These are phyloP conservation scores for Gastrophryne carolinensis DNA, from an alignment of 2,797 vertebrate species.

Conservation along the genomic window DNA sequence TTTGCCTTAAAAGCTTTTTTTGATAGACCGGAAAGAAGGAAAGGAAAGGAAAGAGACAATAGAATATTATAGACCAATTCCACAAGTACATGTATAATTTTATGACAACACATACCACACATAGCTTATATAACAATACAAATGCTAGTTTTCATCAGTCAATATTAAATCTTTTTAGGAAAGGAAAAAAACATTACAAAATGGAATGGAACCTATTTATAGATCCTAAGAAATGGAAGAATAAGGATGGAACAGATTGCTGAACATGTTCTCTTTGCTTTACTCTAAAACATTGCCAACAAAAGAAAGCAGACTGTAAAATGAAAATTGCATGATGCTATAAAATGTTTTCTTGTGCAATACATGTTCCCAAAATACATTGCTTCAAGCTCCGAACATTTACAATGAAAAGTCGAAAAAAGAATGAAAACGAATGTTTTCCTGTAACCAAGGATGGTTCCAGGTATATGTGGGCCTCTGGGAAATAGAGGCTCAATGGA, in stretches of 20 bases:
- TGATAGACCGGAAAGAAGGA: too few relatives aligned
- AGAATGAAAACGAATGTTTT: too few relatives aligned
- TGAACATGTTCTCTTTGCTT: conserved; percentile 8
- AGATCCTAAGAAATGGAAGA: conserved; percentile 17
- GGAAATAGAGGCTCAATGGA: too few relatives aligned
- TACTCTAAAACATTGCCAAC: conserved; percentile 2
- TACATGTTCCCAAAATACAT: conserved; percentile 12
- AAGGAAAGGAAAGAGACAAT: neutral
- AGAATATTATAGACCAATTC: neutral
- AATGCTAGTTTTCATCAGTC: neutral
- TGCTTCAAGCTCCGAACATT: neutral
- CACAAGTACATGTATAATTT: neutral
- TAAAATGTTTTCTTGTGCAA: conserved; percentile 23
- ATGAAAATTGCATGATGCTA: conserved; percentile 3
- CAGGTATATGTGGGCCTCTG: too few relatives aligned
- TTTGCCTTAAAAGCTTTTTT: too few relatives aligned
- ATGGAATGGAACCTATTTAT: conserved; percentile 37
- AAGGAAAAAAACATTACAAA: conserved; percentile 15
- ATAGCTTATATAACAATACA: neutral
- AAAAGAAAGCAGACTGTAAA: conserved; percentile 18
- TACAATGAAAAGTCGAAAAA: neutral
- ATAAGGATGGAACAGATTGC: conserved; percentile 25
- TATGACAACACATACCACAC: neutral
- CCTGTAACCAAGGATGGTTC: too few relatives aligned
- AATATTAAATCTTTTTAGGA: neutral